Evolutionary conservation across 2,113 vertebrate genomes (phyloP).

Genomic region (Prunella himalayana): DNA sequence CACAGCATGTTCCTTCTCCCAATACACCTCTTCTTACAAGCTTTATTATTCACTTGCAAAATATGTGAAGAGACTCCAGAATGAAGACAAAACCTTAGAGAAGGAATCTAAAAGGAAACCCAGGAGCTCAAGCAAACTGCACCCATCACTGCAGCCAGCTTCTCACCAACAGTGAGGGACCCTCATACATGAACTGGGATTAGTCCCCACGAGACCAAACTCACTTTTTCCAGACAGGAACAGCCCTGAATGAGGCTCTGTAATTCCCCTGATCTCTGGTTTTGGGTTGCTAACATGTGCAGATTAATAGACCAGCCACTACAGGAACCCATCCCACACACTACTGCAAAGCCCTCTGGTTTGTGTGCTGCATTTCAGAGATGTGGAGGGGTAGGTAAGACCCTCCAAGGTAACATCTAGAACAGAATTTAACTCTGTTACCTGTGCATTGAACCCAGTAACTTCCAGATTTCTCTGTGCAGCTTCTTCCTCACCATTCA

Average conservation of each 20-base stretch:
- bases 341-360: neutral
- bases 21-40: neutral
- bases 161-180: neutral
- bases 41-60: neutral
- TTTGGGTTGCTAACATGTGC: neutral
- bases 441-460: neutral
- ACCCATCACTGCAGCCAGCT: neutral
- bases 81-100: neutral
- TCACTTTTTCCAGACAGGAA: neutral
- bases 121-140: neutral
- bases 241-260: neutral
- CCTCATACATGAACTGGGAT: neutral
- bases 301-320: neutral
- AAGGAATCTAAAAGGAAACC: neutral
- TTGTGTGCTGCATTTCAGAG: neutral
- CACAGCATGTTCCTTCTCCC: neutral
- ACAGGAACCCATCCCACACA: neutral
- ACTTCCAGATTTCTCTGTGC: neutral
- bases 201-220: neutral
- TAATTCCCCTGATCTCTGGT: neutral
- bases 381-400: neutral
- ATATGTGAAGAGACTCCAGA: neutral
- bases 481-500: neutral
- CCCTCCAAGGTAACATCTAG: neutral
- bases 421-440: neutral